Base-by-base conservation (phyloP, 2,113 vertebrate genomes). In the Cyprinus carpio region DNA sequence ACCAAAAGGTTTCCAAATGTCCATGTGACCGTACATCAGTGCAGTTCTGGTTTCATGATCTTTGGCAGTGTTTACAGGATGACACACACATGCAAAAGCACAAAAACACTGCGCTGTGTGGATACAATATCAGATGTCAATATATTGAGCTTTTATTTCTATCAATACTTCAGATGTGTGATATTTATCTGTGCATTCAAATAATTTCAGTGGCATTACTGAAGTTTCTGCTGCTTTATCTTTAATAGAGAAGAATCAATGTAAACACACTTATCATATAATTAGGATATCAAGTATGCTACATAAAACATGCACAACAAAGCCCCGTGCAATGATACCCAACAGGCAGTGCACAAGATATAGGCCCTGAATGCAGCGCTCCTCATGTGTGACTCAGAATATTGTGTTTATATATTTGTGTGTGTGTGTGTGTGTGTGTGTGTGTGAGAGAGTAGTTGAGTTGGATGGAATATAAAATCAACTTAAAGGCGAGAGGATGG, bases 401-500 rank as follows among this genome's bases (percentile, higher is more conserved):
- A 46, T 46, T 46, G 43, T 46, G 43, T 46, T 46, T 12, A 12
- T 58, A 12, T 64, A 12, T 65, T 12, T 65, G 13, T 65, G 64
- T 9, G 2, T 29, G 2, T n/a, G 11, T 20, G 54, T 75, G 18
- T 75, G 40, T 83, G 71, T 82, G 31, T 46, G 23, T 69, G 46
- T 46, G 62, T 51, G 18, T 40, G 34, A 18, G 65, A 67, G 76
- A 40, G 65, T 60, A 27, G 16, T 40, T 23, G 23, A 79, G 49
- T 23, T 23, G 46, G 54, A 75, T 81, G 84, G 31, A 81, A 34
- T 29, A 80, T 29, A 80, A 67, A 56, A 72, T 31, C 78, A 81
- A 86, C 37, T 29, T 34, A 86, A 86, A 31, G 51, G 65, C 40
- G 65, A 46, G 31, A 65, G 40, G 54, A 81, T 81, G 84, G 29